phyloP scores from a whole-genome alignment of 2,113 vertebrate genomes.

The Picathartes gymnocephalus region DNA sequence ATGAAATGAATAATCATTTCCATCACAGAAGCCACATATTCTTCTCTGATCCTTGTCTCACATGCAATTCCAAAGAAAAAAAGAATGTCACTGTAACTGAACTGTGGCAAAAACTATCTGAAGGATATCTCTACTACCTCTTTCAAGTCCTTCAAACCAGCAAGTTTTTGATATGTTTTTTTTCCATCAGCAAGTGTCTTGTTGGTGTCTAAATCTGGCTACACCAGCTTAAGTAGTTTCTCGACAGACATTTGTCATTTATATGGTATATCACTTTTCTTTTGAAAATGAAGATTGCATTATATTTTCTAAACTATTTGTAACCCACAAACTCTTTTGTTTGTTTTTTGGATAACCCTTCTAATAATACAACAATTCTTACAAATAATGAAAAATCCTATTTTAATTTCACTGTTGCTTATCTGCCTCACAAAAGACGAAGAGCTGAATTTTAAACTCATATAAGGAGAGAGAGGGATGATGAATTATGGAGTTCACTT shows the following conservation, averaged over 20 bases:
- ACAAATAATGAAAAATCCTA: neutral
- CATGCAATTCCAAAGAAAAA: neutral
- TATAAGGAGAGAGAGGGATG: neutral
- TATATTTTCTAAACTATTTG: neutral
- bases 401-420: neutral
- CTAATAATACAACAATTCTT: neutral
- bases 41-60: neutral
- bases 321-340: neutral
- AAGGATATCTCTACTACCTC: neutral
- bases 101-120: neutral
- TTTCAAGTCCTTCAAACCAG: neutral
- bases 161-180: neutral
- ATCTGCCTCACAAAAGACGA: neutral
- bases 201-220: neutral
- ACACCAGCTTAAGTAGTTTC: neutral
- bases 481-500: neutral
- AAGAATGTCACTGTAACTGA: rapidly evolving
- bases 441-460: neutral
- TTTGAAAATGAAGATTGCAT: neutral
- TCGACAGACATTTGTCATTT: neutral
- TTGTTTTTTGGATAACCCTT: neutral
- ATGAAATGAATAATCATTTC: neutral
- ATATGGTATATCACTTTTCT: neutral
- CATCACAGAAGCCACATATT: neutral
- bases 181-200: neutral